Evolutionary conservation across 1,140 invertebrate species (phyloP).

Genomic region (Whitmania pigra): DNA sequence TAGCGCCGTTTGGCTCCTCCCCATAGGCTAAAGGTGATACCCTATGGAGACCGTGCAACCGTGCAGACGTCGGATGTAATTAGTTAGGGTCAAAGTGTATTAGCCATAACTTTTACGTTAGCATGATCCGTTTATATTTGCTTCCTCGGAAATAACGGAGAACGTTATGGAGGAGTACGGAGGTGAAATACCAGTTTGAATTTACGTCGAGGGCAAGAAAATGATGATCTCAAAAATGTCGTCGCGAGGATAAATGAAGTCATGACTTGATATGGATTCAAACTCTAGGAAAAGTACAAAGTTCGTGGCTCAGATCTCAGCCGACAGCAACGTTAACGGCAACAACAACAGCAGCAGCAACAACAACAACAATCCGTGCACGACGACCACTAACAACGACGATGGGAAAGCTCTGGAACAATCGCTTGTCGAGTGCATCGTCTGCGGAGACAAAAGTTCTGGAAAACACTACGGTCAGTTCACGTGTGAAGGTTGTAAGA

Average conservation of each 20-base stretch:
- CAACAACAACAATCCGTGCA: slow-evolving; percentile 16
- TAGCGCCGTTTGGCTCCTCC: background rate
- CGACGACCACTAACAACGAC: background rate
- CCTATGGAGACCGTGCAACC: background rate
- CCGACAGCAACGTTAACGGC: slow-evolving; percentile 10
- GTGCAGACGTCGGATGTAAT: background rate
- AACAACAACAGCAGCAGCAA: slow-evolving; percentile 12
- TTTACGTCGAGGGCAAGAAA: no score
- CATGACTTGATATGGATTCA: no score
- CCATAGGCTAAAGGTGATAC: slow-evolving; percentile 7
- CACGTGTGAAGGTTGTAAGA: slow-evolving; percentile 84
- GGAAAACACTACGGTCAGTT: slow-evolving; percentile 96
- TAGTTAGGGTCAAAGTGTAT: slow-evolving; percentile 4
- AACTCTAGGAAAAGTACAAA: no score
- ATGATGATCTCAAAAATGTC: no score
- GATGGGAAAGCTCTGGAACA: slow-evolving; percentile 11
- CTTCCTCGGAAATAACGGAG: no score
- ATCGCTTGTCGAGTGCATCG: slow-evolving; percentile 71
- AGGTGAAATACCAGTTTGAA: no score
- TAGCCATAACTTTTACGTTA: no score
- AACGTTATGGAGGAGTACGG: no score
- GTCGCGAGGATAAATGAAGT: no score
- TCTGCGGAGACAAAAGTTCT: slow-evolving; percentile 90
- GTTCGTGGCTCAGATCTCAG: no score
- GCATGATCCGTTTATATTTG: no score